Percentiles rank a stretch among this genome's conserved stretches.
Evolutionary conservation across 2,888 invertebrate genomes (phyloP).

Genomic region (Acheta domesticus): DNA sequence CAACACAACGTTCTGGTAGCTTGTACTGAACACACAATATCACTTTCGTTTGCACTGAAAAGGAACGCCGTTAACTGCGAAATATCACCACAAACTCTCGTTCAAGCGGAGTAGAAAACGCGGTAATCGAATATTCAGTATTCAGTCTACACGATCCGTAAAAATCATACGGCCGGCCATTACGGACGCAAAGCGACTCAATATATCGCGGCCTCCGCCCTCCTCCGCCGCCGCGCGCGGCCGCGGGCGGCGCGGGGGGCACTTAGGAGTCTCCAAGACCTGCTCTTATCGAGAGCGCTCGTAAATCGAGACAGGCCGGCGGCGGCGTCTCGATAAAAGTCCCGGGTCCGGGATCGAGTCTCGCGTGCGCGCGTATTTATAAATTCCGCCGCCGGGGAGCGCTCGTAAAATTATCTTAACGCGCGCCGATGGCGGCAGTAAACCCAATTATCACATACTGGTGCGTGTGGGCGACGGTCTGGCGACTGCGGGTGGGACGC

Average conservation of each 20-base stretch:
- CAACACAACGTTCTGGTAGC: too few species aligned
- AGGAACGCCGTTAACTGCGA: too few species aligned
- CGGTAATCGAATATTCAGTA: not conserved
- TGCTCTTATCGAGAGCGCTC: not conserved
- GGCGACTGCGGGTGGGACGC: too few species aligned
- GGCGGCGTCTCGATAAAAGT: not conserved
- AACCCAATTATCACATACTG: constrained; percentile 18
- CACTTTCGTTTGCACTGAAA: too few species aligned
- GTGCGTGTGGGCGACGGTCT: not conserved
- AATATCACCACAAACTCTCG: too few species aligned
- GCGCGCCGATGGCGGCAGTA: not conserved
- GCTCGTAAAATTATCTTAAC: constrained; percentile 18
- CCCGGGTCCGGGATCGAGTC: not conserved
- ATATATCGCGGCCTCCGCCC: not conserved
- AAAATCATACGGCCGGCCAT: not conserved
- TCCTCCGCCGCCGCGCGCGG: not conserved
- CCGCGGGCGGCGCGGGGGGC: not conserved
- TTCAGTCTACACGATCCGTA: not conserved
- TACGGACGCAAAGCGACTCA: not conserved
- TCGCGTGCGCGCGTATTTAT: not conserved
- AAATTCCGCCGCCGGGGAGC: not conserved
- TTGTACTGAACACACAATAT: too few species aligned
- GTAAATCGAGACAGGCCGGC: not conserved
- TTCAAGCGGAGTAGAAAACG: too few species aligned
- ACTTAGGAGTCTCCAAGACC: not conserved